These are phyloP conservation scores for Unio pictorum DNA, from an alignment of 2,888 invertebrate genomes.

Conservation along the genomic window DNA sequence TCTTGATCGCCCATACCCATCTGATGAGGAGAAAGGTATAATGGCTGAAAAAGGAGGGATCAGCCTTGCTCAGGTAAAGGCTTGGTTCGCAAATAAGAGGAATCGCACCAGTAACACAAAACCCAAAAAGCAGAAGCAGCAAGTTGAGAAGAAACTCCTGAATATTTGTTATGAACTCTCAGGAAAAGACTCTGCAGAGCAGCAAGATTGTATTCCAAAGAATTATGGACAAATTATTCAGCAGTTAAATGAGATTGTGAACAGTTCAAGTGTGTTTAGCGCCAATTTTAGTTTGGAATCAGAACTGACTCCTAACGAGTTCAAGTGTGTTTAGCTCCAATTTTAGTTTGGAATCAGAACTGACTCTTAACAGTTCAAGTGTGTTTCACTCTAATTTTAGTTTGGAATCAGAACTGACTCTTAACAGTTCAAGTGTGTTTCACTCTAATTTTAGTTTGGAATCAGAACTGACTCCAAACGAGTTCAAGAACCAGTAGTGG, in stretches of 20 bases:
- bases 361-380: no score
- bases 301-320: neutral
- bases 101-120: constrained; percentile 66
- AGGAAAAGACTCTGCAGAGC: constrained; percentile 5
- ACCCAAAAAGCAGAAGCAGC: constrained; percentile 57
- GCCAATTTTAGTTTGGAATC: constrained; percentile 3
- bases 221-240: constrained; percentile 53
- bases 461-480: neutral
- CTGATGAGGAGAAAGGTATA: constrained; percentile 57
- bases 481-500: no score
- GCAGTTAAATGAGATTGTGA: constrained; percentile 53
- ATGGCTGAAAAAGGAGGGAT: constrained; percentile 58
- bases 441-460: constrained; percentile 9
- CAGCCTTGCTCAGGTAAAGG: constrained; percentile 59
- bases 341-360: no score
- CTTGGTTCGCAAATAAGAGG: constrained; percentile 68
- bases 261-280: constrained; percentile 45
- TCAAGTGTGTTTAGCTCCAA: no score
- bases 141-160: constrained; percentile 48
- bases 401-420: neutral
- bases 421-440: constrained; percentile 43
- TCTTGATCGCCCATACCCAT: constrained; percentile 62
- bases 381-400: no score
- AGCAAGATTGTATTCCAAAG: constrained; percentile 19
- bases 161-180: constrained; percentile 48